Evolutionary conservation across 2,888 invertebrate species (phyloP), one percentile per base, ranked within the genome.

Genomic region (Calliphora vomitoria): DNA sequence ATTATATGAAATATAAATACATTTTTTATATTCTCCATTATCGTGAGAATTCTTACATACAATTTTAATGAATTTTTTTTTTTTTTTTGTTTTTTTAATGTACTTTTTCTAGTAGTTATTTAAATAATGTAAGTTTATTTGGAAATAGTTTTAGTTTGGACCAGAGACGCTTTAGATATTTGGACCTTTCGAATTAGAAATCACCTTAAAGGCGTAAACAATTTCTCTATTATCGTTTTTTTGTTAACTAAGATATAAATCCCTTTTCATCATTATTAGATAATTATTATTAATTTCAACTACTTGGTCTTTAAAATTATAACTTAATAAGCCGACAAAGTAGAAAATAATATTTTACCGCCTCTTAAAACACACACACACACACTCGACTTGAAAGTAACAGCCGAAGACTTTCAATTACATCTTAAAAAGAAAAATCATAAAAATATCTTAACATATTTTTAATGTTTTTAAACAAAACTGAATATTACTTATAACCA

Each of bases 291-390:
- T 35, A 66, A 55, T 58, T 41, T 25, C 68, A 25, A 50, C 58
- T 69, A 68, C 64, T 60, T 25, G 13, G 25, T 35, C 20, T 38
- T 11, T 41, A 41, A 18, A 84, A 79, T 66, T 84, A 80, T 80
- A 50, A 66, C n/a, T 50, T 47, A n/a, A 74, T 68, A 68, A 53
- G 72, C 84, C 84, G 84, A 79, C 68, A 79, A 84, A 84, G 79
- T 79, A 25, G 38, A 58, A 55, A 64, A 58, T 74, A 31, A 79
- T 68, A 60, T 25, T 68, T 58, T 41, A 41, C 58, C 72, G 79
- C 58, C 78, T 55, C 18, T 47, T 58, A 44, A 76, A 31, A 41
- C 18, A 44, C 41, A 72, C 41, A 18, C n/a, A 41, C 25, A n/a
- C n/a, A n/a, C n/a, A n/a, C n/a, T 18, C 6, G 18, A 81, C 78